phyloP scores from a whole-genome alignment of 2,113 vertebrate genomes.

The Megaceryle maxima region DNA sequence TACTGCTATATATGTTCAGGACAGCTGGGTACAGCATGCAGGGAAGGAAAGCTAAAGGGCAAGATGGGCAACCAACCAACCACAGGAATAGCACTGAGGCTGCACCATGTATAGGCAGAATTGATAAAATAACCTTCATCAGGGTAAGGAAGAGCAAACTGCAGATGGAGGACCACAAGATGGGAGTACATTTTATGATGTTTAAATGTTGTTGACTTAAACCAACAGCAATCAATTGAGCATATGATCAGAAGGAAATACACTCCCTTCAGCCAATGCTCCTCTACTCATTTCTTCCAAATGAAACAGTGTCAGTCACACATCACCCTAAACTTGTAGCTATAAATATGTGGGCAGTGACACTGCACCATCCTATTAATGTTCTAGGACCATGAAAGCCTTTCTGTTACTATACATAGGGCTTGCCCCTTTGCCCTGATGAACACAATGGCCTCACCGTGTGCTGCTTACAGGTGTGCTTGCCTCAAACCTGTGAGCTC shows the following conservation, averaged over 20 bases:
- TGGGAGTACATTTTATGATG: neutral
- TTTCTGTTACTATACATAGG: neutral
- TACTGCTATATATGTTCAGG: neutral
- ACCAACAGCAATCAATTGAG: neutral
- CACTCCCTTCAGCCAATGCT: neutral
- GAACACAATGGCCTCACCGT: fast-evolving
- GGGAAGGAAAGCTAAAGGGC: neutral
- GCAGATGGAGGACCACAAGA: conserved; percentile 27
- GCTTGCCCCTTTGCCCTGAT: neutral
- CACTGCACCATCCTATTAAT: neutral
- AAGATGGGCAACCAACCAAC: neutral
- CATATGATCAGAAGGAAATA: conserved; percentile 40
- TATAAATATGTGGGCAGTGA: neutral
- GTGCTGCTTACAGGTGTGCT: fast-evolving
- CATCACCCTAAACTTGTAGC: neutral
- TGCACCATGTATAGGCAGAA: neutral
- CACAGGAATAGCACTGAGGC: neutral
- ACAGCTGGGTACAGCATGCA: neutral
- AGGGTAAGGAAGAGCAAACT: neutral
- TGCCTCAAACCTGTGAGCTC: neutral
- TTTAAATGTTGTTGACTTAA: neutral
- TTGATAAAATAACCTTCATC: neutral
- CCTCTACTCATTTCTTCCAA: conserved; percentile 1
- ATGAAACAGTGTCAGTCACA: neutral
- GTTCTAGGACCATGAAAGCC: neutral